Conservation (phyloP, 2,888 invertebrate genomes). For the Aphodius granarius region DNA sequence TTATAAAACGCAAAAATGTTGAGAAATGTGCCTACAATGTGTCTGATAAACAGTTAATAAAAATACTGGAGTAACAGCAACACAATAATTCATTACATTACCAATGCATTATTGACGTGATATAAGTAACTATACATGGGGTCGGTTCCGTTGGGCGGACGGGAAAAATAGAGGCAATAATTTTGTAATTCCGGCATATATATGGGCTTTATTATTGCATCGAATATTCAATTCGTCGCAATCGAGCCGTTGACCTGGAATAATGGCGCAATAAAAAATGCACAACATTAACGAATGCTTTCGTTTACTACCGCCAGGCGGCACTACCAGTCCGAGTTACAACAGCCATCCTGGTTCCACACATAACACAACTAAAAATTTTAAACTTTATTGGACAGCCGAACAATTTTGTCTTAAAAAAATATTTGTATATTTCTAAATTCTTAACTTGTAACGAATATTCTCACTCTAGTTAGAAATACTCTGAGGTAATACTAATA, state of each 20-base stretch:
- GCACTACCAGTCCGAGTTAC: not conserved
- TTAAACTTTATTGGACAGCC: no score
- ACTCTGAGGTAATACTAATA: no score
- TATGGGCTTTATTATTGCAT: not conserved
- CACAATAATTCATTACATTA: not conserved
- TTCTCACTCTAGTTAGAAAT: no score
- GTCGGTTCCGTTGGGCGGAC: not conserved
- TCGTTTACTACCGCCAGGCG: not conserved
- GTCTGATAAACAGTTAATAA: not conserved
- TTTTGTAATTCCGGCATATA: not conserved
- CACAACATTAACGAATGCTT: not conserved
- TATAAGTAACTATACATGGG: not conserved
- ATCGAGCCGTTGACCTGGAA: slow-evolving; percentile 12
- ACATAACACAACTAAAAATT: no score
- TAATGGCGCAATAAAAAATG: slow-evolving; percentile 13
- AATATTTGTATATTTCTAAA: no score
- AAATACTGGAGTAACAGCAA: not conserved
- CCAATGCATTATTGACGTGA: not conserved
- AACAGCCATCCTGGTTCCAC: no score
- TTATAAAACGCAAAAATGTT: not conserved
- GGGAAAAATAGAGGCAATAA: not conserved
- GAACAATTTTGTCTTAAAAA: no score
- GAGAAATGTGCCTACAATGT: not conserved
- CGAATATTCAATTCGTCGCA: slow-evolving; percentile 9
- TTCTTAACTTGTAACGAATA: no score